A percentile compares a stretch with the other conserved stretches of the same genome.
Conservation (phyloP, 1,140 invertebrate genomes). For the Notospermus geniculatus region DNA sequence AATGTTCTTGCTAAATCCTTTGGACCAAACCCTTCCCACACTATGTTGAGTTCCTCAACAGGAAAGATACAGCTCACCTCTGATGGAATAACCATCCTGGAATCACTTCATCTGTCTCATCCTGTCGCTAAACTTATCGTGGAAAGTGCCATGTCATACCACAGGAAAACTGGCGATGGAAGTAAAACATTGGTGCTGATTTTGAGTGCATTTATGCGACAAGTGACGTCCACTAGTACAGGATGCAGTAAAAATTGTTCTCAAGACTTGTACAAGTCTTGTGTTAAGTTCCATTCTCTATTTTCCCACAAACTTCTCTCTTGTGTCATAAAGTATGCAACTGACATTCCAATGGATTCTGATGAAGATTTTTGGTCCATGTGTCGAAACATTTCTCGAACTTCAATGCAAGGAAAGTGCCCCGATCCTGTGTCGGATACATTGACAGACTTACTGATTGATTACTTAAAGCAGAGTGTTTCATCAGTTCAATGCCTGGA, state of each 20-base stretch:
- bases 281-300: neutral
- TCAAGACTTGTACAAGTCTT: neutral
- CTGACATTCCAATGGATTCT: neutral
- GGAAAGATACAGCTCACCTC: conserved; percentile 30
- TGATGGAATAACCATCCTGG: conserved; percentile 31
- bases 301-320: neutral
- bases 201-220: conserved; percentile 20
- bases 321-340: neutral
- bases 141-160: conserved; percentile 14
- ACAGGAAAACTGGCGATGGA: conserved; percentile 25
- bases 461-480: no score
- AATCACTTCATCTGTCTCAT: conserved; percentile 26
- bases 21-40: conserved; percentile 24
- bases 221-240: conserved; percentile 14
- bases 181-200: conserved; percentile 36
- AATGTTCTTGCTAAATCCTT: conserved; percentile 22
- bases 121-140: conserved; percentile 30
- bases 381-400: no score
- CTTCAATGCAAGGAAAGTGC: no score
- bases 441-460: no score
- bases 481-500: no score
- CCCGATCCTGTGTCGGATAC: no score
- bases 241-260: neutral
- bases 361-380: neutral
- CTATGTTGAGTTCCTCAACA: conserved; percentile 21